phyloP scores from a whole-genome alignment of 2,888 invertebrate genomes.

The Polydrusus cervinus region DNA sequence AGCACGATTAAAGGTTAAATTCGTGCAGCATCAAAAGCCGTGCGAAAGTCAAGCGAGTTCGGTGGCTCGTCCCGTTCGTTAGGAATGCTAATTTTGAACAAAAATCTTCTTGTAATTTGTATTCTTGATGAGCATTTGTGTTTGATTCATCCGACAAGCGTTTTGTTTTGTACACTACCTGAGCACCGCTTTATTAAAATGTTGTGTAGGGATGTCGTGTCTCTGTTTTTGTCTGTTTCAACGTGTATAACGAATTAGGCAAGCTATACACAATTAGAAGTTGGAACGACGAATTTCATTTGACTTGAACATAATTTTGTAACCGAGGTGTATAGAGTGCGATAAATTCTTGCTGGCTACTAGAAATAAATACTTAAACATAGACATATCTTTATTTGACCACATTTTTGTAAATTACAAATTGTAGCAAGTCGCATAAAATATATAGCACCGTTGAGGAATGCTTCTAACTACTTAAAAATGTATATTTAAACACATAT shows the following conservation, averaged over 20 bases:
- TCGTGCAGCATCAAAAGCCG: constrained; percentile 54
- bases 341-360: no score
- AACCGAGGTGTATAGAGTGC: neutral
- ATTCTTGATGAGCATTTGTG: constrained; percentile 54
- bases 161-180: constrained; percentile 54
- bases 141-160: constrained; percentile 52
- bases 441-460: no score
- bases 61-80: constrained; percentile 52
- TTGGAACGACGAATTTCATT: constrained; percentile 2
- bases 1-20: constrained; percentile 55
- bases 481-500: no score
- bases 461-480: no score
- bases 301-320: constrained; percentile 1
- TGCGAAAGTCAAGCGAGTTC: constrained; percentile 53
- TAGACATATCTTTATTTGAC: no score
- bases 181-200: constrained; percentile 50
- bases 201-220: constrained; percentile 31
- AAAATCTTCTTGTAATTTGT: constrained; percentile 54
- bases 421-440: no score
- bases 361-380: no score
- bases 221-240: constrained; percentile 29
- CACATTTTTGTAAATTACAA: no score
- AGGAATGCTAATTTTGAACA: constrained; percentile 55
- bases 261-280: constrained; percentile 7
- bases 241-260: constrained; percentile 27